Conservation (phyloP, 2,797 vertebrate species). For the Hyperoplus lanceolatus region DNA sequence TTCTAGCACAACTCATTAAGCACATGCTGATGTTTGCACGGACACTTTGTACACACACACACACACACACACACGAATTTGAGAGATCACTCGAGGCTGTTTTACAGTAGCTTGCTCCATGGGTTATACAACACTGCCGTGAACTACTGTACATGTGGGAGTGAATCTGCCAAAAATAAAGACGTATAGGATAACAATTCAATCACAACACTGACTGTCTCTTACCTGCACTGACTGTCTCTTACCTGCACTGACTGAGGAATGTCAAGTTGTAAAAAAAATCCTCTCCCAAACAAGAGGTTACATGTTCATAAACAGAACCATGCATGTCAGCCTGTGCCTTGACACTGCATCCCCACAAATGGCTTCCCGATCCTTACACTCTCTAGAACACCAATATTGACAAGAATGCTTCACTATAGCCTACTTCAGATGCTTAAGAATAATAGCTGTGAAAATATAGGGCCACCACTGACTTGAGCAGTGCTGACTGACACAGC, state of each 20-base stretch:
- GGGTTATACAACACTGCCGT: constrained; percentile 32
- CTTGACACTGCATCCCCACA: background rate
- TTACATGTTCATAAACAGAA: background rate
- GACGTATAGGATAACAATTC: background rate
- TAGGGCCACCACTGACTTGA: background rate
- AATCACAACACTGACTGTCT: background rate
- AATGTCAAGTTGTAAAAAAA: background rate
- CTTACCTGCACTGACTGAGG: background rate
- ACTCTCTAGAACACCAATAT: background rate
- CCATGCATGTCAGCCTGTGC: background rate
- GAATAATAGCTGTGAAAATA: background rate
- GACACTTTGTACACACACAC: no score
- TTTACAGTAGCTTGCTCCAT: background rate
- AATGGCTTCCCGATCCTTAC: background rate
- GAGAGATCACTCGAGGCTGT: constrained; percentile 16
- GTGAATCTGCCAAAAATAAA: constrained; percentile 36
- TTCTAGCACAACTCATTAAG: background rate
- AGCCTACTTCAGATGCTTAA: background rate
- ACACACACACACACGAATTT: constrained; percentile 15
- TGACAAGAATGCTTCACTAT: background rate
- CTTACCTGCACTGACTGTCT: background rate
- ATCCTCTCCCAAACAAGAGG: background rate
- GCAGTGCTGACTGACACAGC: background rate
- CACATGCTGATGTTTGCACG: background rate
- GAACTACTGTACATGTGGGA: constrained; percentile 32